phyloP scores from a whole-genome alignment of 2,888 invertebrate genomes.

The Coelinius sp. region DNA sequence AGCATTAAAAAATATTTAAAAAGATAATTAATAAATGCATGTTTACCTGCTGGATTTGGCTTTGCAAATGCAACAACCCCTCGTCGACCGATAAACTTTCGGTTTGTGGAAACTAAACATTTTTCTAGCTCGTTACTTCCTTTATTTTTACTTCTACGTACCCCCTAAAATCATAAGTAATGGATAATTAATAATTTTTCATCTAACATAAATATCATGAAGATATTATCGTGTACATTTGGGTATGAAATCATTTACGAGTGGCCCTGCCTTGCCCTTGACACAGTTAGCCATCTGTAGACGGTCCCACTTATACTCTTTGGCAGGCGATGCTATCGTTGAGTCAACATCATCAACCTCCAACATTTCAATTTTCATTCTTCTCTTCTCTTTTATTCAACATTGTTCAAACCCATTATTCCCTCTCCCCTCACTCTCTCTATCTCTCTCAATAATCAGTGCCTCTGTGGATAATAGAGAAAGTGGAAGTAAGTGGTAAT shows the following conservation, averaged over 20 bases:
- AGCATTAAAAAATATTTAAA: too few relatives aligned
- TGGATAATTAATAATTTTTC: constrained; percentile 6
- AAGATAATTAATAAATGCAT: too few relatives aligned
- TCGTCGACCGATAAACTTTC: constrained; percentile 85
- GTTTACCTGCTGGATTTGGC: constrained; percentile 86
- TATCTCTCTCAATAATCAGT: constrained; percentile 14
- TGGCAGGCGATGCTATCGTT: constrained; percentile 25
- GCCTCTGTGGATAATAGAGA: constrained; percentile 2
- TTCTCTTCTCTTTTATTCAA: neutral
- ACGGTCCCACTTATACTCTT: constrained; percentile 24
- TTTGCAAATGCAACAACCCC: constrained; percentile 89
- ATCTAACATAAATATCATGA: neutral
- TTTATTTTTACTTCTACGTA: constrained; percentile 50
- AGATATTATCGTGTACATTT: constrained; percentile 25
- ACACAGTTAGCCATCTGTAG: constrained; percentile 36
- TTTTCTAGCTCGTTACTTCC: constrained; percentile 54
- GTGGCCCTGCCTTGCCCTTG: constrained; percentile 31
- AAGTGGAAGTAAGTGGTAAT: neutral
- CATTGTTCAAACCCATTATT: neutral
- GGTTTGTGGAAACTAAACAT: constrained; percentile 93
- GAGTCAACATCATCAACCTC: constrained; percentile 31
- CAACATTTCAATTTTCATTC: neutral
- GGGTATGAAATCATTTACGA: constrained; percentile 9
- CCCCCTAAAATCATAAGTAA: constrained; percentile 27
- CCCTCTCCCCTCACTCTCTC: neutral